Conservation (phyloP, 1,140 invertebrate genomes). For the Alviniconcha marisindica region DNA sequence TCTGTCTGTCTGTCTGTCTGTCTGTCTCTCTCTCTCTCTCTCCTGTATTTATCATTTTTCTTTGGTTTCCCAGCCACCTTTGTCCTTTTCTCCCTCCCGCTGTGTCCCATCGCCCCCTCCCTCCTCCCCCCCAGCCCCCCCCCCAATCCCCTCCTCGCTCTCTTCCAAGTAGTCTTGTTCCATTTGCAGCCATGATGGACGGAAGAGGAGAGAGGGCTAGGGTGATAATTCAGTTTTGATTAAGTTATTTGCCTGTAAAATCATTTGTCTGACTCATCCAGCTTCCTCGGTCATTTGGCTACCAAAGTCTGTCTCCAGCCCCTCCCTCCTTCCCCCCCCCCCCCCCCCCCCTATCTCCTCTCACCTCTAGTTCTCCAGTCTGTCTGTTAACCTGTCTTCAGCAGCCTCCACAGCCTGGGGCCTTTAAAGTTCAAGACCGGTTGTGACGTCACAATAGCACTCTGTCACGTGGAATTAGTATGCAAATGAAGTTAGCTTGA, state of each 20-base stretch:
- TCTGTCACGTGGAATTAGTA: slow-evolving; percentile 39
- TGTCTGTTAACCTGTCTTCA: background rate
- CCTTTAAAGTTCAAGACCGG: slow-evolving; percentile 16
- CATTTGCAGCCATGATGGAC: background rate
- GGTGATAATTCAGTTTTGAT: slow-evolving; percentile 44
- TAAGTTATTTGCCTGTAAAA: slow-evolving; percentile 43
- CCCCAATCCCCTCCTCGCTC: background rate
- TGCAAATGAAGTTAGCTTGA: slow-evolving; percentile 41
- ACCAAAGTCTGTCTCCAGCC: slow-evolving; percentile 1
- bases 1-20: background rate
- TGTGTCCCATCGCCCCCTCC: background rate
- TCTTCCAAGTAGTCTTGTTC: background rate
- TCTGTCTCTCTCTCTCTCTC: background rate
- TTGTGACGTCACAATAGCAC: slow-evolving; percentile 40
- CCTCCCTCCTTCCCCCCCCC: background rate
- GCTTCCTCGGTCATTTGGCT: background rate
- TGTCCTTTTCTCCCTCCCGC: background rate
- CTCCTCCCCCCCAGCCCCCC: background rate
- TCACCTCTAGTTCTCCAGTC: background rate
- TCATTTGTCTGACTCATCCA: slow-evolving; percentile 40
- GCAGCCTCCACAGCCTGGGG: background rate
- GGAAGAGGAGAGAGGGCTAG: background rate
- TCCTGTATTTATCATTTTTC: background rate
- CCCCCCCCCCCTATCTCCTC: background rate
- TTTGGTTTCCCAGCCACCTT: background rate